Base-by-base conservation (phyloP, 2,113 vertebrate genomes). In the Barbus barbus region DNA sequence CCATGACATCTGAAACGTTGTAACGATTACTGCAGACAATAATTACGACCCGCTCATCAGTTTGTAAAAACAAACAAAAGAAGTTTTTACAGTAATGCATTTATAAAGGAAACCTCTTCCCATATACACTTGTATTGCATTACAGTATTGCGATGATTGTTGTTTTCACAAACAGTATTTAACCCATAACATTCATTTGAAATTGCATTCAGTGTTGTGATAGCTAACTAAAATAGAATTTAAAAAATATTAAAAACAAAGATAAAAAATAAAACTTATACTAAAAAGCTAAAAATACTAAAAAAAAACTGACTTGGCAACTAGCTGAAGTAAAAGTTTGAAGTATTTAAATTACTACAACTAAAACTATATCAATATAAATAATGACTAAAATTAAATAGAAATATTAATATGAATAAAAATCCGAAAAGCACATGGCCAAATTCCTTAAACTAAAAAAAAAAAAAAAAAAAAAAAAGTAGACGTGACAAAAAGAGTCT, bases 41-140 rank as follows among this genome's bases (percentile, higher is more conserved):
- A 44, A 67, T 80, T 80, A 48, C 26, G 18, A 67, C 16, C 58
- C 3, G 18, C 61, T 46, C 20, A 28, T 67, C 60, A 80, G 41
- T 80, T 65, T 67, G 60, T 80, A 33, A 67, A 36, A 80, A 48
- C 78, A 48, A 67, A 48, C 41, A 61, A 44, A 78, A 44, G 16
- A 22, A 28, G 26, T 11, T 9, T 65, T 80, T 67, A 46, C 61
- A 14, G 24, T 79, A 44, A 46, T 44, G 14, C 20, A 48, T 46
- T 36, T 48, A 67, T 16, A 75, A 51, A 28, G 73, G 33, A 71
- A 36, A 51, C n/a, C n/a, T 38, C 33, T 51, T 28, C 11, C 11
- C 26, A 12, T 53, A 53, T 26, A 56, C 16, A 22, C 13, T 61
- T 58, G n/a, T 60, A 24, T 18, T 56, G 48, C 18, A n/a, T 41